Base-by-base conservation (phyloP, 2,797 vertebrate genomes). In the Crenichthys baileyi region DNA sequence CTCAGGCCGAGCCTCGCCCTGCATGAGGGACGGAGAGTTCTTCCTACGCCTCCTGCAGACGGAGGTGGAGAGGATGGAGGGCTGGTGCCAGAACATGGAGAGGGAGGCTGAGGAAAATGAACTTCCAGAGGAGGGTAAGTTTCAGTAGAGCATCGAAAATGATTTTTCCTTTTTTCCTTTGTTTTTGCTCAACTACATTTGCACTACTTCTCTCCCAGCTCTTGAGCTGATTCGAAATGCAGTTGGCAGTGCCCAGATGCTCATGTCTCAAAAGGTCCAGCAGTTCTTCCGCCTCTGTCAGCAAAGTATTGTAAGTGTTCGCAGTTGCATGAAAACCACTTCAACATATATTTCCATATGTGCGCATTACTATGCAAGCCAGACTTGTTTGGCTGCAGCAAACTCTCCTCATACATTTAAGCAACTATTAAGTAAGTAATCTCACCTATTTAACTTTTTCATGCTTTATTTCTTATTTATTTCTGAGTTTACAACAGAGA, bases 211-310 rank as follows among this genome's bases (percentile, higher is more conserved):
- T 44, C 77, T 74, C 12, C 12, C 20, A 99, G 98, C 97, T 91
- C 94, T 99, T 84, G 98, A 99, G 93, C 96, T 97, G 94, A 99
- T 99, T 88, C 97, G 98, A 83, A 97, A 97, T 0, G 97, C 98
- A 0, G 98, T 99, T 89, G 98, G 97, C 92, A 98, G 97, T 12
- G 97, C 98, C 81, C 98, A 99, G 93, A 97, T 99, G 93, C 96
- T 99, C 90, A 97, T 99, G 97, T 98, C 97, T 90, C 98, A 99
- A 94, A 99, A 99, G 88, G 97, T 99, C 84, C 98, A 99, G 94
- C 98, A 99, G 95, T 99, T 99, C 92, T 99, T 98, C 93, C 96
- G 97, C 80, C 97, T 99, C 89, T 99, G 98, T 93, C 98, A 99
- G 92, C 98, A 99, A 95, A 99, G 96, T 93, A 96, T 99, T 97